Percentiles rank a stretch among this genome's conserved stretches.
Evolutionary conservation across 2,888 invertebrate genomes (phyloP).

Genomic region (Omphaloscelis lunosa): DNA sequence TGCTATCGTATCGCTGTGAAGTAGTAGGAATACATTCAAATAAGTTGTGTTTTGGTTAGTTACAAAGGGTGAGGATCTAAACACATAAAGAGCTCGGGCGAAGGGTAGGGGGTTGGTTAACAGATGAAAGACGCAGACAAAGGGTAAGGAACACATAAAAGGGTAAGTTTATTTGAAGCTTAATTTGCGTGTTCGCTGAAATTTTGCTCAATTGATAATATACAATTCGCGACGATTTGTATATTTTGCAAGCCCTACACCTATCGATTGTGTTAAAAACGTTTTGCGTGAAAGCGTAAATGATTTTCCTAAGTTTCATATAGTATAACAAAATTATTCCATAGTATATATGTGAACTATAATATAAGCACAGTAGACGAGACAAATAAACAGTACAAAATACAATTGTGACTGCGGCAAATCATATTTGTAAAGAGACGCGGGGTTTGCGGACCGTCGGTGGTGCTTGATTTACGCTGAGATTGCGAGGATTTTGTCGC

Average conservation of each 20-base stretch:
- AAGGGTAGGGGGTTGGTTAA: constrained; percentile 91
- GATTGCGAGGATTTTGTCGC: constrained; percentile 82
- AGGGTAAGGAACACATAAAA: constrained; percentile 92
- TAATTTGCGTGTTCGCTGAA: constrained; percentile 90
- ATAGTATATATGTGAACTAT: constrained; percentile 85
- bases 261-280: constrained; percentile 88
- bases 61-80: constrained; percentile 89
- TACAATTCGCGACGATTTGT: constrained; percentile 87
- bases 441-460: constrained; percentile 67
- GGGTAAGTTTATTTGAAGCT: constrained; percentile 91
- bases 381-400: constrained; percentile 90
- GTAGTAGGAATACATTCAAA: constrained; percentile 87
- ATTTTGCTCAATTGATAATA: constrained; percentile 88
- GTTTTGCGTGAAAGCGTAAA: constrained; percentile 91
- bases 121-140: constrained; percentile 96
- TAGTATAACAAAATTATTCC: constrained; percentile 87
- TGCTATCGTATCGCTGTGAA: constrained; percentile 85
- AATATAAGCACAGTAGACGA: constrained; percentile 90
- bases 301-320: constrained; percentile 90
- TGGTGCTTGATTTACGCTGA: constrained; percentile 73
- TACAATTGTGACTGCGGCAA: constrained; percentile 87
- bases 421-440: constrained; percentile 76
- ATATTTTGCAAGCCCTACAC: constrained; percentile 86
- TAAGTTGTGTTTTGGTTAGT: constrained; percentile 89
- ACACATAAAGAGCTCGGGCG: constrained; percentile 90